phyloP scores from a whole-genome alignment of 2,113 vertebrate species.

The Erpornis zantholeuca region DNA sequence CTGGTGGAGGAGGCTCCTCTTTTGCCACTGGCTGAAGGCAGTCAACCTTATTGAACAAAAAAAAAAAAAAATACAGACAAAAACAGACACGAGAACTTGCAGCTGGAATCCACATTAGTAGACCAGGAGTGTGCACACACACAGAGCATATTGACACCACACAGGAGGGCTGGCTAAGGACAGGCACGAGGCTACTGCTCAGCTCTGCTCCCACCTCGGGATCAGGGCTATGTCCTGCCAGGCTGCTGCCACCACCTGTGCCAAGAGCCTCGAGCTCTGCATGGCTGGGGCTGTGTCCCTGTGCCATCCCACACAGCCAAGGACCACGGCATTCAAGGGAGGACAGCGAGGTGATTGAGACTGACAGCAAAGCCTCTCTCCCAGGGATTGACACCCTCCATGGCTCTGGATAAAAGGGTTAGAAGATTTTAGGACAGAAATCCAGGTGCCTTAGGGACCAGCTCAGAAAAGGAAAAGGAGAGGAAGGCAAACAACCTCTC shows the following conservation, averaged over 20 bases:
- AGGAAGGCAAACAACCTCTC: background rate
- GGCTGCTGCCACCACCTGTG: background rate
- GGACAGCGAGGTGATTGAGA: background rate
- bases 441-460: background rate
- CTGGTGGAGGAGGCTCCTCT: slow-evolving; percentile 89
- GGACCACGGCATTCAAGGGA: background rate
- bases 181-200: background rate
- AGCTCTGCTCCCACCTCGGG: background rate
- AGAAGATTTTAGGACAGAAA: slow-evolving; percentile 1
- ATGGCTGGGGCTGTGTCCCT: too few relatives aligned
- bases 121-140: slow-evolving; percentile 23
- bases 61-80: slow-evolving; percentile 70
- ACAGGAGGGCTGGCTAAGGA: slow-evolving; percentile 24
- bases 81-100: slow-evolving; percentile 77
- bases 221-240: background rate
- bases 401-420: background rate
- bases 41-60: slow-evolving; percentile 88
- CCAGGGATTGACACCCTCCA: background rate
- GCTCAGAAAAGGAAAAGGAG: background rate
- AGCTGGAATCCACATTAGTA: slow-evolving; percentile 70
- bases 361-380: background rate
- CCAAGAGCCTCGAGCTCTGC: background rate
- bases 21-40: slow-evolving; percentile 93
- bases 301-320: accelerated
- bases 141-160: slow-evolving; percentile 56